Percentiles rank a stretch among this genome's conserved stretches.
These are phyloP conservation scores for Numenius phaeopus DNA, from an alignment of 2,797 vertebrate genomes.

Conservation along the genomic window DNA sequence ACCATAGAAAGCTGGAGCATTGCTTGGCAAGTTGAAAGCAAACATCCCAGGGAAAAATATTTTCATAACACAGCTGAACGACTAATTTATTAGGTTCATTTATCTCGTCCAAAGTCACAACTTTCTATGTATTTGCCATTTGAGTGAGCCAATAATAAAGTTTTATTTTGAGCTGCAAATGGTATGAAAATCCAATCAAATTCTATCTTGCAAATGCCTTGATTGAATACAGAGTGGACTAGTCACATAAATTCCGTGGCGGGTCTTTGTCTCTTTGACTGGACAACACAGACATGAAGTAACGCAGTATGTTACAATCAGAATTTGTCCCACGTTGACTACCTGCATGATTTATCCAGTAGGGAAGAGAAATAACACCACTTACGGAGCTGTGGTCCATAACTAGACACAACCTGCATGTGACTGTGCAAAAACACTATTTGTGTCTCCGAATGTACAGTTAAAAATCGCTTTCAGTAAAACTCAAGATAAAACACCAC, in stretches of 20 bases:
- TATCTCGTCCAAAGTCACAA: background rate
- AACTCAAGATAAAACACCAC: background rate
- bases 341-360: background rate
- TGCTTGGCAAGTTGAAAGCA: background rate
- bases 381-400: background rate
- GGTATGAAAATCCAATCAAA: constrained; percentile 1
- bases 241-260: background rate
- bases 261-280: background rate
- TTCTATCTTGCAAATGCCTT: background rate
- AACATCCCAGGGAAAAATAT: background rate
- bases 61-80: background rate
- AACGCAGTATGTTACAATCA: background rate
- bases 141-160: constrained; percentile 11
- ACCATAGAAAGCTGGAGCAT: background rate
- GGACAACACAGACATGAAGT: background rate
- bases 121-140: background rate
- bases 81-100: background rate
- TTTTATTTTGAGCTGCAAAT: background rate
- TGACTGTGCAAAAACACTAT: background rate
- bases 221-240: background rate
- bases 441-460: background rate
- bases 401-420: background rate
- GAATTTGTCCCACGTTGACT: background rate
- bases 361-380: background rate
- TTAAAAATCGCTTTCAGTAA: background rate